Percentiles rank a stretch among this genome's conserved stretches.
Evolutionary conservation across 2,113 vertebrate species (phyloP).

Genomic region (Bubalus kerabau): DNA sequence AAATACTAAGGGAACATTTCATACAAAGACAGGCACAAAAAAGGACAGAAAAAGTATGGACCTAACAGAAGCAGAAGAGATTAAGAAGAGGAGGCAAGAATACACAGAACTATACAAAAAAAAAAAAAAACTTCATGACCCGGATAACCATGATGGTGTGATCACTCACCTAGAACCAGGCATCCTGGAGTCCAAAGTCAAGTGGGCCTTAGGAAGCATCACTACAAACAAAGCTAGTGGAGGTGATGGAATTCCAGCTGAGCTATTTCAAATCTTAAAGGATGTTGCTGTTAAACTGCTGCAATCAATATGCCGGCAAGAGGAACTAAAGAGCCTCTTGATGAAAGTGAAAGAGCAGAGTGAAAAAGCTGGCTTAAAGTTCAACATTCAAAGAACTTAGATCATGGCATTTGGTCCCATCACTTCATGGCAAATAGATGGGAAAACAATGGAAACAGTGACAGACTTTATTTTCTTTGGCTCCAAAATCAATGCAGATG

Average conservation of each 20-base stretch:
- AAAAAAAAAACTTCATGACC: background rate
- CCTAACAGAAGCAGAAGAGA: background rate
- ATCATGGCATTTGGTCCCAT: background rate
- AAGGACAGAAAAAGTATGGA: background rate
- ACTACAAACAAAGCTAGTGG: background rate
- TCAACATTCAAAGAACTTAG: background rate
- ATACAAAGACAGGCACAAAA: background rate
- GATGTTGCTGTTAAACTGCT: background rate
- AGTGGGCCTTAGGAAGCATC: background rate
- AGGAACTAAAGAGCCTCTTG: background rate
- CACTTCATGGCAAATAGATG: background rate
- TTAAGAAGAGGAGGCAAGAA: background rate
- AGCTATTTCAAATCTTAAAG: background rate
- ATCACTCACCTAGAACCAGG: background rate
- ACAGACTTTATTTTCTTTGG: background rate
- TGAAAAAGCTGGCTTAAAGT: background rate
- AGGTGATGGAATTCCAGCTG: background rate
- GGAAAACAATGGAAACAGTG: background rate
- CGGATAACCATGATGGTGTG: background rate
- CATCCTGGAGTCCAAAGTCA: background rate
- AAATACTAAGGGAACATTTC: background rate
- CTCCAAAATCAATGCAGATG: background rate
- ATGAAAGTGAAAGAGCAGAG: background rate
- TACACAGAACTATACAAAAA: background rate
- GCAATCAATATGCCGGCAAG: background rate